These are phyloP conservation scores for Cabera pusaria DNA, from an alignment of 2,888 invertebrate species.

Conservation along the genomic window DNA sequence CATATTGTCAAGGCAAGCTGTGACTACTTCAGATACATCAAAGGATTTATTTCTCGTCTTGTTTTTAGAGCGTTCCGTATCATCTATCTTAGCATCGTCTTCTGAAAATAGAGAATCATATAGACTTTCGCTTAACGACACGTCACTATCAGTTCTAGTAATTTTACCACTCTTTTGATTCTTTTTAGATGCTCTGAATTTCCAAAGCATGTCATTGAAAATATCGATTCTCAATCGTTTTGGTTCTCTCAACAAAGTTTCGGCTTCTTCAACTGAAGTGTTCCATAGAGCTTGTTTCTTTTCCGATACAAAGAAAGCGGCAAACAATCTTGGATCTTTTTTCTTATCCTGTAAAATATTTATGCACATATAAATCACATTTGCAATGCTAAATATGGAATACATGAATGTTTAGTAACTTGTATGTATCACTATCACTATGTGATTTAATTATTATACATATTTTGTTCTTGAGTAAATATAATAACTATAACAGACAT, in stretches of 20 bases:
- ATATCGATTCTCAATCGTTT: constrained; percentile 82
- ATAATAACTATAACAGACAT: too few species aligned
- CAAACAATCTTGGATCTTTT: constrained; percentile 76
- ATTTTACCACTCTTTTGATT: constrained; percentile 54
- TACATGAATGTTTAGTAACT: too few species aligned
- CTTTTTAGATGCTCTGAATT: constrained; percentile 47
- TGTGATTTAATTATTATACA: too few species aligned
- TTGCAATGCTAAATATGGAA: too few species aligned
- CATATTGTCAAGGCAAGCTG: constrained; percentile 76
- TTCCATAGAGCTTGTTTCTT: constrained; percentile 85
- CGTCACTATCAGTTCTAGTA: constrained; percentile 68
- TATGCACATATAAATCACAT: too few species aligned
- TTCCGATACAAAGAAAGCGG: constrained; percentile 80
- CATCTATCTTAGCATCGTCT: constrained; percentile 59
- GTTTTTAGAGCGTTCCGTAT: constrained; percentile 48
- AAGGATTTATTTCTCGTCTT: constrained; percentile 59
- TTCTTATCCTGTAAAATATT: constrained; percentile 73
- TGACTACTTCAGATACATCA: constrained; percentile 75
- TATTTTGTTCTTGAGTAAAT: too few species aligned
- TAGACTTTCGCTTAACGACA: constrained; percentile 73
- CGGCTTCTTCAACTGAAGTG: constrained; percentile 90
- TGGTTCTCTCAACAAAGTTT: constrained; percentile 82
- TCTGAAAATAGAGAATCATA: constrained; percentile 75
- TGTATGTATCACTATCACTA: too few species aligned
- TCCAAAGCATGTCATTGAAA: constrained; percentile 66